These are phyloP conservation scores for Rafetus swinhoei DNA, from an alignment of 2,113 vertebrate species.

Conservation along the genomic window DNA sequence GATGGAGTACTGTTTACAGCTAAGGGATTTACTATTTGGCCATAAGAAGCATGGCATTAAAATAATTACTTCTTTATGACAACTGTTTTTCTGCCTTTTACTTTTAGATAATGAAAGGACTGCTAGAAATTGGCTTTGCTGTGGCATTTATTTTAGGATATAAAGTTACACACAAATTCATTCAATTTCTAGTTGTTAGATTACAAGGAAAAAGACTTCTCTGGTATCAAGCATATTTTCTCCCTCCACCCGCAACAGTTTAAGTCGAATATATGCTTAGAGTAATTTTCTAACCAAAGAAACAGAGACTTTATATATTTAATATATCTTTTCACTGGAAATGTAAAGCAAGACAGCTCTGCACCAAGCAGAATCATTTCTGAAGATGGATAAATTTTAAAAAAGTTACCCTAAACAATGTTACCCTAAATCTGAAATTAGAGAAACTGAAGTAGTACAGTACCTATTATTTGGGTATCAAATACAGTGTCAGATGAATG, in stretches of 20 bases:
- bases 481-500: neutral
- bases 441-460: neutral
- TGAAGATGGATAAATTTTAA: constrained; percentile 40
- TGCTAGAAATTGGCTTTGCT: neutral
- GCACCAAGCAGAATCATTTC: constrained; percentile 40
- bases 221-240: constrained; percentile 31
- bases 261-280: constrained; percentile 57
- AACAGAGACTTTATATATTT: constrained; percentile 31
- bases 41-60: constrained; percentile 52
- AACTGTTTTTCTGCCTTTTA: constrained; percentile 12
- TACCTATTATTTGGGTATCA: constrained; percentile 60
- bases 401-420: constrained; percentile 43
- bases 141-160: constrained; percentile 24
- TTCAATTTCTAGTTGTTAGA: constrained; percentile 55
- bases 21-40: constrained; percentile 41
- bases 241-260: constrained; percentile 16
- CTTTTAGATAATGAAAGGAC: constrained; percentile 61
- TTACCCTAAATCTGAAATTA: constrained; percentile 51
- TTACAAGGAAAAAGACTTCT: constrained; percentile 54
- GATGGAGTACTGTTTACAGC: neutral
- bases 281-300: constrained; percentile 67
- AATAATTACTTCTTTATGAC: constrained; percentile 53
- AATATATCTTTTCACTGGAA: constrained; percentile 33
- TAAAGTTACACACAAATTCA: constrained; percentile 46
- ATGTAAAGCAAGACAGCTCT: constrained; percentile 57